Base-by-base conservation (phyloP, 1,140 invertebrate species). In the Sarcophaga bullata region DNA sequence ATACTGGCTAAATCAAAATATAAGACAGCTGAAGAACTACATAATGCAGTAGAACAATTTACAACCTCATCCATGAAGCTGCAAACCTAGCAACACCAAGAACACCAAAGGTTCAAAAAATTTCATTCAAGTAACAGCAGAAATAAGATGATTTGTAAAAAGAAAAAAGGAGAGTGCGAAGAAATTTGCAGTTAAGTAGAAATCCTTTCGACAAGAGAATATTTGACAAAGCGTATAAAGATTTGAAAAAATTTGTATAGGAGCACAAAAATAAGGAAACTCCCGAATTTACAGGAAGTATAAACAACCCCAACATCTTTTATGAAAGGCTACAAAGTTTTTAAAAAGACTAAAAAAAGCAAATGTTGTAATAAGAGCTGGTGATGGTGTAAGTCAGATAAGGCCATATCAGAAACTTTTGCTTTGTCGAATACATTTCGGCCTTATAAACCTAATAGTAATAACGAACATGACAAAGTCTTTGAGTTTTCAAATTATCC, bases 11-110 rank as follows among this genome's bases (percentile, higher is more conserved):
- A 19, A 80, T 58, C 48, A 58, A n/a, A 17, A 80, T 19, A 81
- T 81, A 46, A 72, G 54, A 80, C 58, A 6, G 58, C 7, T 68
- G 49, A 46, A 10, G 80, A 81, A 72, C 6, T 81, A 68, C 58
- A 72, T 46, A 48, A 58, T 37, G 80, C 80, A 47, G 58, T 81
- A 17, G 80, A 81, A 81, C 19, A n/a, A 17, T 72, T 81, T 72
- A 81, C 58, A 81, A 72, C 15, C 25, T 72, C 37, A 81, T 81
- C n/a, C 80, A 81, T 72, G 58, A 81, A n/a, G n/a, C n/a, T n/a
- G 58, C 80, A 10, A 62, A 72, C n/a, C 15, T 81, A 37, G 58
- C 80, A 37, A 81, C 52, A 62, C 80, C 54, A 11, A 54, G 9
- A 13, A 52, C n/a, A 8, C 80, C 54, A 11, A 54, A 9, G 10